Evolutionary conservation across 1,140 invertebrate genomes (phyloP).

Genomic region (Musca domestica): DNA sequence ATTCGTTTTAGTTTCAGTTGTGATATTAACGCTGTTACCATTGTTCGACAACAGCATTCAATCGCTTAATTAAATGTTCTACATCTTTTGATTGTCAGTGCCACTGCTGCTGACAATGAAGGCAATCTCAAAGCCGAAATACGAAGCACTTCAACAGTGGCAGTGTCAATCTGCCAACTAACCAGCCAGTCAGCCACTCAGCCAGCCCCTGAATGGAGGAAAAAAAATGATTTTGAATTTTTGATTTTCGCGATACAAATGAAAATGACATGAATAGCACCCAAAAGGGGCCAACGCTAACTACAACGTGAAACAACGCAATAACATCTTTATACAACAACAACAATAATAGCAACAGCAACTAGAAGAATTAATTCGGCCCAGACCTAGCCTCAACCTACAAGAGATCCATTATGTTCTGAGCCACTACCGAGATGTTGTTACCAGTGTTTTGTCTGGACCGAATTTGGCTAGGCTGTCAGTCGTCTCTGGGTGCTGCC

Average conservation of each 20-base stretch:
- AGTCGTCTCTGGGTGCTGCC: too few species aligned
- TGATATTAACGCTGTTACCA: conserved; percentile 28
- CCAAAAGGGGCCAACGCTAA: background rate
- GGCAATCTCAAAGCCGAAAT: background rate
- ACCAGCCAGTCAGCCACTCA: too few species aligned
- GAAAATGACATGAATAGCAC: background rate
- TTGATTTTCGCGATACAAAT: too few species aligned
- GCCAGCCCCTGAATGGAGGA: too few species aligned
- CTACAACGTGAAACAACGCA: background rate
- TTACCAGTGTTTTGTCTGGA: too few species aligned
- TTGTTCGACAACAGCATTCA: conserved; percentile 51
- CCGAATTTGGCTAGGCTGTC: too few species aligned
- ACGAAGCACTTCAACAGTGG: too few species aligned
- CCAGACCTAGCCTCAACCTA: conserved; percentile 8
- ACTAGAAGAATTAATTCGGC: background rate
- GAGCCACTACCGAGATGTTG: background rate
- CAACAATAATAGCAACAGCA: too few species aligned
- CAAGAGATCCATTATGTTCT: conserved; percentile 10
- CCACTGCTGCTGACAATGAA: background rate
- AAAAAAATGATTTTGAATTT: too few species aligned
- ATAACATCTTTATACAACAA: background rate
- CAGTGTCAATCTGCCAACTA: too few species aligned
- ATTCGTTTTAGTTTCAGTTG: conserved; percentile 12
- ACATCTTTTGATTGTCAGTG: conserved; percentile 8
- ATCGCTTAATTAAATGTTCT: conserved; percentile 53